Base-by-base conservation (phyloP, 2,888 invertebrate genomes). In the Andrena chrysosceles region DNA sequence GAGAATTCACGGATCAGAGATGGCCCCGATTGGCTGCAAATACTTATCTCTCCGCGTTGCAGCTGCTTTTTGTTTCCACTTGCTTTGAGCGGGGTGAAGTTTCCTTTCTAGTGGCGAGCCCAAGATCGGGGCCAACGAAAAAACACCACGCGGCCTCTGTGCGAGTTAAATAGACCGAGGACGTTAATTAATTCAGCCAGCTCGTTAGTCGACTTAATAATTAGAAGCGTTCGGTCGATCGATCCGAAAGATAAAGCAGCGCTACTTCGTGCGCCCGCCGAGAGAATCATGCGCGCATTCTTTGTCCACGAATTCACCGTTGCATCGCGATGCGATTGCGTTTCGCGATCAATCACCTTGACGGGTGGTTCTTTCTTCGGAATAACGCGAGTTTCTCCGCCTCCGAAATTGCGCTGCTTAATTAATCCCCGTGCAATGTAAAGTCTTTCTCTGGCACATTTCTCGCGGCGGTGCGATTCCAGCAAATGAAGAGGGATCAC, bases 181-280 rank as follows among this genome's bases (percentile, higher is more conserved):
- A 59, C 70, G 78, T 80, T 81, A 81, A 81, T 81, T 79, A 85
- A 86, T 84, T 78, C 74, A 72, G 63, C 71, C 71, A 42, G 49
- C 73, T 77, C 73, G 77, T 81, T 59, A 72, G 77, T 56, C 74
- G 80, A 79, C 77, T 68, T 75, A 48, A 70, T 85, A 86, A 85
- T 85, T 86, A 86, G 85, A 84, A 80, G 62, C 79, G 68, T 23
- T 60, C 74, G 84, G 59, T 63, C 69, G 81, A 85, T 85, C 77
- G 86, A 83, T 83, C 54, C 62, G 76, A 49, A 54, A 77, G 69
- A 85, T 85, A 69, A 79, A 71, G 75, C 80, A 73, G 74, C 71
- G 84, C 79, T 64, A 48, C 48, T 60, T 66, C 20, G 54, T 10
- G 56, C 56, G 49, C 66, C 49, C 42, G 63, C 33, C 49, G 59